These are phyloP conservation scores for Lepidochitona cinerea DNA, from an alignment of 2,888 invertebrate genomes.

Conservation along the genomic window DNA sequence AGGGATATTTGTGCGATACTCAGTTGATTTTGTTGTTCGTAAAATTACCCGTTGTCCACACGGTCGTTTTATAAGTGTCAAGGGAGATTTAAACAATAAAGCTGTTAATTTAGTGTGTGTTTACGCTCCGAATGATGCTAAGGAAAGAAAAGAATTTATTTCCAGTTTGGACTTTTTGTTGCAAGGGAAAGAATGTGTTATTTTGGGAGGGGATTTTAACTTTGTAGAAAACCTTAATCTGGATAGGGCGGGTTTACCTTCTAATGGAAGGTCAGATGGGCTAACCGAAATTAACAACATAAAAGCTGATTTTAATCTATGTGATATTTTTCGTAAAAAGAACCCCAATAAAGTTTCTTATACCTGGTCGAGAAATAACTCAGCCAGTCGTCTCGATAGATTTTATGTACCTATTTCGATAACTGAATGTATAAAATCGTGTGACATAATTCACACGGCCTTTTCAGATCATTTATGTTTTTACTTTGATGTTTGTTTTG, in stretches of 20 bases:
- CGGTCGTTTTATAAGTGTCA: not conserved
- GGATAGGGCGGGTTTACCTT: slow-evolving; percentile 22
- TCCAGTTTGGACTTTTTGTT: not conserved
- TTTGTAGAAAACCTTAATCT: no score
- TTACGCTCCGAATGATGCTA: not conserved
- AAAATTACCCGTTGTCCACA: not conserved
- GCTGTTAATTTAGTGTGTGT: not conserved
- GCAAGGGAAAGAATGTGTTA: not conserved
- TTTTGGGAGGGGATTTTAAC: slow-evolving; percentile 27
- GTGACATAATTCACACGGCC: not conserved
- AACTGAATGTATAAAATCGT: not conserved
- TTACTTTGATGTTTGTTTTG: not conserved
- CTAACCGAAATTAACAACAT: slow-evolving; percentile 11
- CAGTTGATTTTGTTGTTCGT: not conserved
- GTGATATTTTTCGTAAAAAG: slow-evolving; percentile 5
- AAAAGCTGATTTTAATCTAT: slow-evolving; percentile 16
- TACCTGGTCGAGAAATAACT: not conserved
- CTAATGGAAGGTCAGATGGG: slow-evolving; percentile 6
- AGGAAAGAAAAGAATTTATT: not conserved
- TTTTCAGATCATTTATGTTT: not conserved
- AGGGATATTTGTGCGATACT: not conserved
- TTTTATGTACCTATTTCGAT: not conserved
- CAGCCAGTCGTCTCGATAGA: not conserved
- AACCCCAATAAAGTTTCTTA: not conserved
- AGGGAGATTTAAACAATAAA: not conserved